Evolutionary conservation across 2,888 invertebrate species (phyloP).

Genomic region (Dendrolimus houi): DNA sequence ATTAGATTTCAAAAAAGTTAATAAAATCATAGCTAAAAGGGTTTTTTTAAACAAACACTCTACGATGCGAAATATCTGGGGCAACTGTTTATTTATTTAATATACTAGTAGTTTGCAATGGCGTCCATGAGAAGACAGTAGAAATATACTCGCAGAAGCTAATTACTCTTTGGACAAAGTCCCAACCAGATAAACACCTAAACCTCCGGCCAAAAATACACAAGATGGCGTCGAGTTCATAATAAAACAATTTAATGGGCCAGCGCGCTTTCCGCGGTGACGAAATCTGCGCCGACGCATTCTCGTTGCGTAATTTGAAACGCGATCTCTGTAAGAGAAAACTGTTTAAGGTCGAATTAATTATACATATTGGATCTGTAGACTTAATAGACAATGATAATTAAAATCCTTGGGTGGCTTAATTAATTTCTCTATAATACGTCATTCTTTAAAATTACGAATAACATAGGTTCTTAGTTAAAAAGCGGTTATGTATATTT

Average conservation of each 20-base stretch:
- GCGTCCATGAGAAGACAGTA: slow-evolving; percentile 33
- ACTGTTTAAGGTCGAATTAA: slow-evolving; percentile 61
- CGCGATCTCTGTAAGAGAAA: slow-evolving; percentile 66
- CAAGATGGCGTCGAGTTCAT: slow-evolving; percentile 74
- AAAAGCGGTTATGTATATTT: too few relatives aligned
- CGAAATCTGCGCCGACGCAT: slow-evolving; percentile 72
- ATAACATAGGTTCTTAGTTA: too few relatives aligned
- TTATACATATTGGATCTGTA: slow-evolving; percentile 37
- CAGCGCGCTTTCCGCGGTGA: slow-evolving; percentile 75
- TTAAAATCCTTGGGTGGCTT: slow-evolving; percentile 8
- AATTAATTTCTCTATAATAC: neutral
- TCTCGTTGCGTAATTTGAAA: slow-evolving; percentile 67
- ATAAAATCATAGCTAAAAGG: neutral
- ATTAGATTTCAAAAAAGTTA: neutral
- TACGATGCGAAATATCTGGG: neutral
- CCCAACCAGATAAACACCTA: slow-evolving; percentile 74
- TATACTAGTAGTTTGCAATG: slow-evolving; percentile 19
- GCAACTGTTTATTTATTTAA: slow-evolving; percentile 5
- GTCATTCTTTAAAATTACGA: too few relatives aligned
- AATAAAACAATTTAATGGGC: slow-evolving; percentile 77
- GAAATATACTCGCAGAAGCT: slow-evolving; percentile 64
- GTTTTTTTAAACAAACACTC: too few relatives aligned
- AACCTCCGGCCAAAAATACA: slow-evolving; percentile 73
- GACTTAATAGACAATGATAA: slow-evolving; percentile 17
- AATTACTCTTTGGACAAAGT: slow-evolving; percentile 72